Percentiles rank a stretch among this genome's conserved stretches.
These are phyloP conservation scores for Gorsachius magnificus DNA, from an alignment of 2,797 vertebrate species.

Conservation along the genomic window DNA sequence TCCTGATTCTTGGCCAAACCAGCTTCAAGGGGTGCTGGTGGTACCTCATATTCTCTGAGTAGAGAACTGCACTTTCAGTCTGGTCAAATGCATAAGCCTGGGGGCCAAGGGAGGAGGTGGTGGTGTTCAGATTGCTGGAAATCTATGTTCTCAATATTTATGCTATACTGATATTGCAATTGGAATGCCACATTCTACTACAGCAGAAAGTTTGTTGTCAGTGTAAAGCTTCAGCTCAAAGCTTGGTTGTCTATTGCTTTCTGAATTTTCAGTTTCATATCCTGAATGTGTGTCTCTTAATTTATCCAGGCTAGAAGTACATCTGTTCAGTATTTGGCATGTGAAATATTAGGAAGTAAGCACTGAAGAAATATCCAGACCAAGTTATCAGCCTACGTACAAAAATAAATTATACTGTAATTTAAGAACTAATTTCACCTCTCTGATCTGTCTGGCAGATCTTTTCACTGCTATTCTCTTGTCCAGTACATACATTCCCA, in stretches of 20 bases:
- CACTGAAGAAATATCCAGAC: not conserved
- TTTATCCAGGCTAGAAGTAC: not conserved
- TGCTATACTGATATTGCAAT: not conserved
- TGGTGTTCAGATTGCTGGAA: not conserved
- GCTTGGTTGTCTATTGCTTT: not conserved
- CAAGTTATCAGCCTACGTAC: not conserved
- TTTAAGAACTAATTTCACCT: not conserved
- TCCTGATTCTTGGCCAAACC: not conserved
- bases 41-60: not conserved
- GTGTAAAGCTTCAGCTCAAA: not conserved
- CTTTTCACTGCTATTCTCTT: not conserved
- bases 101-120: not conserved
- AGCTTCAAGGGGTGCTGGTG: not conserved
- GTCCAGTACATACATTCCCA: not conserved
- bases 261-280: not conserved
- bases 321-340: not conserved
- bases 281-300: not conserved
- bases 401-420: not conserved
- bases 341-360: not conserved
- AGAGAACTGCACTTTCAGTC: not conserved
- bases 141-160: not conserved
- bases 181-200: not conserved
- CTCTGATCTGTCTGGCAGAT: constrained; percentile 4
- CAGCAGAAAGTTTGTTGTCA: not conserved
- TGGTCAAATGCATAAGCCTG: not conserved